Percentiles rank a stretch among this genome's conserved stretches.
Evolutionary conservation across 2,797 vertebrate species (phyloP).

Genomic region (Gila robusta): DNA sequence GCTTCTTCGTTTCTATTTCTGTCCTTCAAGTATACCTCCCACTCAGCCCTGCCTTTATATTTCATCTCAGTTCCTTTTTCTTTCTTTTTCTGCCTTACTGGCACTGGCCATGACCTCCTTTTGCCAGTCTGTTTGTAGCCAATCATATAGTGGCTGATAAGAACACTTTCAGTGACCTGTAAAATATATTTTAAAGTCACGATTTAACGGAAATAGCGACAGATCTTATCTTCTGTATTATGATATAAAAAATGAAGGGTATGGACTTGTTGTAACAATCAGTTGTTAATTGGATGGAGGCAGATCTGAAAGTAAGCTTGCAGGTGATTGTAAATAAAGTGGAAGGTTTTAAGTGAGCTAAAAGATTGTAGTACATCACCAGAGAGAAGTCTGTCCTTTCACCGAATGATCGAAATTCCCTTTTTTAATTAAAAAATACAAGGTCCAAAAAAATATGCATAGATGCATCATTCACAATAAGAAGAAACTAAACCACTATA

Average conservation of each 20-base stretch:
- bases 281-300: neutral
- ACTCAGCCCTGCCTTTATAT: conserved; percentile 36
- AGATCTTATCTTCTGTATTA: neutral
- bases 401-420: neutral
- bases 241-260: neutral
- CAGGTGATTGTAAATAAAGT: neutral
- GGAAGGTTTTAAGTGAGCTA: neutral
- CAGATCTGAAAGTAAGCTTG: neutral
- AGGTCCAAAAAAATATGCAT: neutral
- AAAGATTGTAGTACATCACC: neutral
- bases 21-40: conserved; percentile 33
- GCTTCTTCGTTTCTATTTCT: conserved; percentile 52
- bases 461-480: neutral
- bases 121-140: conserved; percentile 6
- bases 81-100: conserved; percentile 42
- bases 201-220: neutral
- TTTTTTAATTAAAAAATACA: neutral
- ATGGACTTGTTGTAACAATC: neutral
- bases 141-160: conserved; percentile 56
- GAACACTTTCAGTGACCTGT: conserved; percentile 72
- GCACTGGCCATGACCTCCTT: conserved; percentile 10
- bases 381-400: neutral
- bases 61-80: conserved; percentile 35
- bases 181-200: conserved; percentile 68
- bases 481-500: neutral